Conservation (phyloP, 2,113 vertebrate genomes). For the Noturus placidus region DNA sequence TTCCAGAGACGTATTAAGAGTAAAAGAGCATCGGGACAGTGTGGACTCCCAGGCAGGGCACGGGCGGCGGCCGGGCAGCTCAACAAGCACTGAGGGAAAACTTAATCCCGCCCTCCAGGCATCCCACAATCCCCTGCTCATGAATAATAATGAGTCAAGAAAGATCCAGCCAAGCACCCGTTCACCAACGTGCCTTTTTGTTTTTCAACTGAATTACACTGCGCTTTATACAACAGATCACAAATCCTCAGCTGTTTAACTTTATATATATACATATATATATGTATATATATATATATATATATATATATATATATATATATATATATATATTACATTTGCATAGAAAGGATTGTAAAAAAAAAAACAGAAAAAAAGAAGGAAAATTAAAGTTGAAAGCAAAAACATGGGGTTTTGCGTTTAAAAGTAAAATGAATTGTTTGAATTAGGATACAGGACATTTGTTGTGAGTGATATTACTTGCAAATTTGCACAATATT, state of each 20-base stretch:
- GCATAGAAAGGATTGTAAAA: neutral
- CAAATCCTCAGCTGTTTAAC: neutral
- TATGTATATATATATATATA: no score
- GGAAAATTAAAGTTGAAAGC: neutral
- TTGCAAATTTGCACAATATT: neutral
- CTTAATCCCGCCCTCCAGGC: conserved; percentile 74
- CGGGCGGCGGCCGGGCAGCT: conserved; percentile 48
- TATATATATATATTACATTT: neutral
- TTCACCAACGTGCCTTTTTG: neutral
- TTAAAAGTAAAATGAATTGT: neutral
- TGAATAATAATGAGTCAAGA: conserved; percentile 78
- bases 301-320: no score
- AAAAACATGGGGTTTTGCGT: neutral
- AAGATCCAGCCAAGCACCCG: conserved; percentile 41
- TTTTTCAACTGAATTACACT: neutral
- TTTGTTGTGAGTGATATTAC: no score
- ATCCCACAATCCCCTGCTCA: conserved; percentile 66
- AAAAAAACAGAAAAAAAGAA: neutral
- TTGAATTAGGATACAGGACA: neutral
- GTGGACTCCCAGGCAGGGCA: neutral
- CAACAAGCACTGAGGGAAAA: conserved; percentile 77
- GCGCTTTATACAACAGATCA: conserved; percentile 4
- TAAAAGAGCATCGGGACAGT: neutral
- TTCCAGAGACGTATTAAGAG: neutral
- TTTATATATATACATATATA: neutral